Base-by-base conservation (phyloP, 1,140 invertebrate species). In the Drosophila sulfurigaster region DNA sequence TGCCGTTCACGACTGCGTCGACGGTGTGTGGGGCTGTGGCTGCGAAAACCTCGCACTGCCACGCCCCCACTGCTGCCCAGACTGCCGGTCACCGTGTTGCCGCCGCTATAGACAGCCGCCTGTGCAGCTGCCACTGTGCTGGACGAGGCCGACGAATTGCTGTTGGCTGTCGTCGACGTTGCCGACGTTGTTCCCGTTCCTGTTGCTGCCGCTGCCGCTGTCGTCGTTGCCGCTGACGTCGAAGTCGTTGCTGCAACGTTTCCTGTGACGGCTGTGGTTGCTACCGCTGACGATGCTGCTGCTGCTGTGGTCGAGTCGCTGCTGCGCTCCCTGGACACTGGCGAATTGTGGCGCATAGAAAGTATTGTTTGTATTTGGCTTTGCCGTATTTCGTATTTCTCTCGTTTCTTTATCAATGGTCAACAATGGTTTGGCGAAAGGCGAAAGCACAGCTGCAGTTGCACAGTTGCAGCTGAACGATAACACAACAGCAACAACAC, bases 251-350 rank as follows among this genome's bases (percentile, higher is more conserved):
- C 6, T 48, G 68, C 48, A 3, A 57, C 45, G 49, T 63, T 28
- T 25, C 78, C 20, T 54, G 64, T 15, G 32, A 79, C 35, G 46
- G 75, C 11, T 38, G 69, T 56, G 5, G 78, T 60, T 51, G 68
- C 57, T 8, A 73, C 69, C 32, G 85, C 43, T 32, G 89, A 58
- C 75, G 74, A 73, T 60, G 72, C 41, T 51, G 75, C 57, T 20
- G 77, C 57, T 52, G 76, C 67, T 67, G 69, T 68, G 52, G 82
- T 63, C 75, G 81, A 67, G 76, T 86, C 88, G 60, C 75, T 80
- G 74, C 64, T 76, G 59, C 91, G 88, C 71, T 92, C 91, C 72
- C 91, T 75, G 75, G 91, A 92, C 91, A 92, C 91, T 92, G 77
- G 68, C 67, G 82, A 87, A 76, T 87, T 81, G 76, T 91, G 78